Base-by-base conservation (phyloP, 2,888 invertebrate genomes). In the Leptothorax acervorum region DNA sequence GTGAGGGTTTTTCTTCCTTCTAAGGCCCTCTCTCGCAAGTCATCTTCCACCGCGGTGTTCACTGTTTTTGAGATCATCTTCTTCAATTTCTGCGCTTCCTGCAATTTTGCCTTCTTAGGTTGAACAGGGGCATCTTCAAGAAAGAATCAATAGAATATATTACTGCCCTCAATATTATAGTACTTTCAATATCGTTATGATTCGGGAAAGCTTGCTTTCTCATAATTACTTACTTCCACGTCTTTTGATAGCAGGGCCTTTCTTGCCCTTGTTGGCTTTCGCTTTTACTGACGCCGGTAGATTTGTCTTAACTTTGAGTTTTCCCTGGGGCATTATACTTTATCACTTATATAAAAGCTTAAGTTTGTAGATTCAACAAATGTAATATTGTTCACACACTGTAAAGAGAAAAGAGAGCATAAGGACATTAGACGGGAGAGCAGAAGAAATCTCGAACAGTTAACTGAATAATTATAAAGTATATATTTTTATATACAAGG, bases 1-100 rank as follows among this genome's bases (percentile, higher is more conserved):
- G 95, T 95, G 35, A 96, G 92, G 71, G 96, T 95, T 65, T 92
- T 92, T 81, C 96, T 96, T 3, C 95, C 96, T 28, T 95, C 95
- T 12, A 94, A 84, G 0, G 97, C 96, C 83, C 95, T 93, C 1
- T 96, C 95, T 73, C 97, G 94, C 66, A 97, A 95, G 94, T 97
- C 97, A 88, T 96, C 94, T 93, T 97, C 97, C 73, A 96, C 96
- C 3, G 96, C 95, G 91, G 96, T 96, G 92, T 97, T 97, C n/a
- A 97, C 96, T 92, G 96, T 96, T 94, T 96, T 97, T 8, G 97
- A 96, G 18, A 97, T 96, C 79, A 96, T 95, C 87, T 96, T 96
- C 91, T 97, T 97, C 93, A 97, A 95, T 91, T 97, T 97, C 89
- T 96, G 96, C 0, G 96, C 94, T 92, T 97, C 96, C 74, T 96